These are phyloP conservation scores for Peromyscus aztecus DNA, from an alignment of 2,797 vertebrate genomes.

Conservation along the genomic window DNA sequence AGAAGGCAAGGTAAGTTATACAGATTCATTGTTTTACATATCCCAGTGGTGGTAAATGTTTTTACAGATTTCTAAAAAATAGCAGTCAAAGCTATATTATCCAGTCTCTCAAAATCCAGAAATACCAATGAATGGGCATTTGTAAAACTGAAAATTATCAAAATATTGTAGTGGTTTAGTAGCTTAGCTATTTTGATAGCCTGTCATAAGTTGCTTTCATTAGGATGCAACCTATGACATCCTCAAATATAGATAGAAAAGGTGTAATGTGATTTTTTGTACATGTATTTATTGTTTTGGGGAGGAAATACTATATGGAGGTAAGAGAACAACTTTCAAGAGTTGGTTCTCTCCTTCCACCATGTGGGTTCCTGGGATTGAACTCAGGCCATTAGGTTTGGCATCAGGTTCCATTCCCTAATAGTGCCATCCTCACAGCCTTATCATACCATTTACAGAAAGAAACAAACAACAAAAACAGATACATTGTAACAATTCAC, in stretches of 20 bases:
- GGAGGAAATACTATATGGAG: neutral
- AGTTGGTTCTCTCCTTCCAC: neutral
- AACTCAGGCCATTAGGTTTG: neutral
- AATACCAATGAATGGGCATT: constrained; percentile 39
- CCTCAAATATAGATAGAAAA: constrained; percentile 48
- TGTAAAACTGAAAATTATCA: constrained; percentile 39
- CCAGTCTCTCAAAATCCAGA: constrained; percentile 8
- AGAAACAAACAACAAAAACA: neutral
- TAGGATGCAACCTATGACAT: neutral
- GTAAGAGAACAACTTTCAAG: neutral
- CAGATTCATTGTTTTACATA: neutral
- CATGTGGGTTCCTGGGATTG: neutral
- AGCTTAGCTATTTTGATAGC: neutral
- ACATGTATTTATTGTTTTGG: neutral
- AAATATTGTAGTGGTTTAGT: neutral
- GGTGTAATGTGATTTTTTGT: neutral
- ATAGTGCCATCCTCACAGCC: neutral
- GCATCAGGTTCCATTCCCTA: neutral
- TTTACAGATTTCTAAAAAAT: constrained; percentile 48
- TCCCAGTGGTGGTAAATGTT: neutral
- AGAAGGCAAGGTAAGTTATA: neutral
- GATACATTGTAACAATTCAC: neutral
- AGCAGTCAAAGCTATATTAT: neutral
- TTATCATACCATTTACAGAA: neutral
- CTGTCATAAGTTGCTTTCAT: constrained; percentile 34